A percentile compares a stretch with the other conserved stretches of the same genome.
phyloP scores from a whole-genome alignment of 92 coral and sea anemone species.

The Epizoanthus ramosus region DNA sequence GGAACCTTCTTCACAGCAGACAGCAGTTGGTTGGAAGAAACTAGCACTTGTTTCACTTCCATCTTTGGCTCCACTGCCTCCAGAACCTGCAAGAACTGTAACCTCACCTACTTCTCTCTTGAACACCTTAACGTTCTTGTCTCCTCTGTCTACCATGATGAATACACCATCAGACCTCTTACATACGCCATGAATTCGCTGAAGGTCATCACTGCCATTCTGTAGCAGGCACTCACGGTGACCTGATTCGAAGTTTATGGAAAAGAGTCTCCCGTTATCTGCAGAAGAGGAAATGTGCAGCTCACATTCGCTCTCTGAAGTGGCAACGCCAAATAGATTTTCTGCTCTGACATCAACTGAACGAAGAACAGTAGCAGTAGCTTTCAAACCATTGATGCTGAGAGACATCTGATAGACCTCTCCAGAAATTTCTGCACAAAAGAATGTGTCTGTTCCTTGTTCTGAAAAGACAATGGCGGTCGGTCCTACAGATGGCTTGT shows the following conservation, averaged over 20 bases:
- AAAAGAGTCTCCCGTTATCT: conserved; percentile 42
- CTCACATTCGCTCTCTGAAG: conserved; percentile 26
- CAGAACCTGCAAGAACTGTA: conserved; percentile 55
- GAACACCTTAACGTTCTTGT: conserved; percentile 55
- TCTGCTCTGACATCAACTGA: conserved; percentile 34
- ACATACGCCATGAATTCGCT: conserved; percentile 53
- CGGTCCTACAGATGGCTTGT: conserved; percentile 43
- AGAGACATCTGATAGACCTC: conserved; percentile 36
- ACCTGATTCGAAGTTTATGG: conserved; percentile 46
- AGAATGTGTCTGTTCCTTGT: conserved; percentile 25
- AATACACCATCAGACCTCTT: conserved; percentile 46
- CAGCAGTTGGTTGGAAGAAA: conserved; percentile 65
- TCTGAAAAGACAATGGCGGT: conserved; percentile 48
- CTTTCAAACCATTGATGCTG: conserved; percentile 38
- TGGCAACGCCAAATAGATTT: conserved; percentile 42
- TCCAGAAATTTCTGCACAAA: conserved; percentile 51
- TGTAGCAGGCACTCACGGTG: conserved; percentile 46
- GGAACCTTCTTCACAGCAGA: conserved; percentile 59
- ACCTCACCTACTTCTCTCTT: conserved; percentile 40
- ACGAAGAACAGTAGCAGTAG: conserved; percentile 29
- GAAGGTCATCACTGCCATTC: conserved; percentile 54
- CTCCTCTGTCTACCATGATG: conserved; percentile 62
- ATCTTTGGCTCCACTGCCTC: conserved; percentile 57
- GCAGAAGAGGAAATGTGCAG: conserved; percentile 48
- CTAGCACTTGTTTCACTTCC: conserved; percentile 55